These are phyloP conservation scores for Nasalis larvatus DNA, from an alignment of 2,113 vertebrate species.

Conservation along the genomic window DNA sequence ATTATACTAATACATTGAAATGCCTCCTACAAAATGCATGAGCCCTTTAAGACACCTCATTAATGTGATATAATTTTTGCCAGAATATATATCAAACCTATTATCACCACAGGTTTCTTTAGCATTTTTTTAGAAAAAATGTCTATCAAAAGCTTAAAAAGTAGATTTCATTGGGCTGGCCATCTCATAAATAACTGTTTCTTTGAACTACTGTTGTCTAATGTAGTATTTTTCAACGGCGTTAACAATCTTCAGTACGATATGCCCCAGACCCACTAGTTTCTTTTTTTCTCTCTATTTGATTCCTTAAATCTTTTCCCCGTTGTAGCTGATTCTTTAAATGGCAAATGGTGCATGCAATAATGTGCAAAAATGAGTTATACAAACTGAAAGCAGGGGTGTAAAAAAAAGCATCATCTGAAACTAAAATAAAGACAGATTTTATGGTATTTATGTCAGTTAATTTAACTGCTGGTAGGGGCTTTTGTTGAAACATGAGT, in stretches of 20 bases:
- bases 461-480: conserved; percentile 99
- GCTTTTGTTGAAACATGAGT: conserved; percentile 99
- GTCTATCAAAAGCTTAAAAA: conserved; percentile 88
- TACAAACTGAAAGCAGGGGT: conserved; percentile 90
- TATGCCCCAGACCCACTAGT: conserved; percentile 78
- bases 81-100: conserved; percentile 94
- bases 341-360: conserved; percentile 89
- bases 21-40: conserved; percentile 95
- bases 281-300: conserved; percentile 75
- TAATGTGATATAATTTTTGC: conserved; percentile 94
- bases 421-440: conserved; percentile 93
- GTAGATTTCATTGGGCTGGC: conserved; percentile 83
- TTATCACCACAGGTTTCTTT: conserved; percentile 91
- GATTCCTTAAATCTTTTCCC: conserved; percentile 84
- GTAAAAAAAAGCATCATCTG: conserved; percentile 89
- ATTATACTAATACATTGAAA: conserved; percentile 97
- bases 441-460: conserved; percentile 97
- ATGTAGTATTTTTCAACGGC: conserved; percentile 78
- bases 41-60: conserved; percentile 93
- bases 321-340: conserved; percentile 87
- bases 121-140: conserved; percentile 81
- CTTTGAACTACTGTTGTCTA: conserved; percentile 84
- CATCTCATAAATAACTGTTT: conserved; percentile 87
- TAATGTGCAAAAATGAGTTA: conserved; percentile 92
- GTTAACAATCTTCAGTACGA: conserved; percentile 71